These are phyloP conservation scores for Megastigmus dorsalis DNA, from an alignment of 2,888 invertebrate genomes.

Conservation along the genomic window DNA sequence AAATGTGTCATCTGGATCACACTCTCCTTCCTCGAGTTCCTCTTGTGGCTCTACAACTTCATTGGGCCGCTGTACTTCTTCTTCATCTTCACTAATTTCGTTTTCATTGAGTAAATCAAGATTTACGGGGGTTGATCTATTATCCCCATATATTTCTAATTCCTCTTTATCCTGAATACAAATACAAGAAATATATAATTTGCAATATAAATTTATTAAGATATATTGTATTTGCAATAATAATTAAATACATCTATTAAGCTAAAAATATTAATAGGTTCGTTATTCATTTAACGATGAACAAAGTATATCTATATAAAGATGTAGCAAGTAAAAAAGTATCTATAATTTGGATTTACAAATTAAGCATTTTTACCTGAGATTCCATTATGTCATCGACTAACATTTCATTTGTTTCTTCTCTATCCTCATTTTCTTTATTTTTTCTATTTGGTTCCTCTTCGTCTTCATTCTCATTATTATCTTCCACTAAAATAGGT, in stretches of 20 bases:
- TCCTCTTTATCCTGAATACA: conserved; percentile 1
- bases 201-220: background rate
- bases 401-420: background rate
- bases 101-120: conserved; percentile 6
- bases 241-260: background rate
- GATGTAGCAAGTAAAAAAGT: too few species aligned
- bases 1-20: conserved; percentile 53
- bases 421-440: background rate
- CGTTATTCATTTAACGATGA: too few species aligned
- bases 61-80: background rate
- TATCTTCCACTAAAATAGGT: background rate
- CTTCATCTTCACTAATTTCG: conserved; percentile 47
- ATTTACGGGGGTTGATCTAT: background rate
- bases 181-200: background rate
- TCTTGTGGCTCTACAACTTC: background rate
- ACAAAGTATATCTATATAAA: too few species aligned
- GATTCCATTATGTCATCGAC: background rate
- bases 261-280: too few species aligned
- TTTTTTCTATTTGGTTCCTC: background rate
- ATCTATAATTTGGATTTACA: too few species aligned
- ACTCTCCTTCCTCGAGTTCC: conserved; percentile 25
- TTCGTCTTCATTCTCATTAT: conserved; percentile 41
- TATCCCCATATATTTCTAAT: too few species aligned
- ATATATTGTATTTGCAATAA: background rate
- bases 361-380: conserved; percentile 7